These are phyloP conservation scores for Syrphus vitripennis DNA, from an alignment of 2,888 invertebrate species.

Conservation along the genomic window DNA sequence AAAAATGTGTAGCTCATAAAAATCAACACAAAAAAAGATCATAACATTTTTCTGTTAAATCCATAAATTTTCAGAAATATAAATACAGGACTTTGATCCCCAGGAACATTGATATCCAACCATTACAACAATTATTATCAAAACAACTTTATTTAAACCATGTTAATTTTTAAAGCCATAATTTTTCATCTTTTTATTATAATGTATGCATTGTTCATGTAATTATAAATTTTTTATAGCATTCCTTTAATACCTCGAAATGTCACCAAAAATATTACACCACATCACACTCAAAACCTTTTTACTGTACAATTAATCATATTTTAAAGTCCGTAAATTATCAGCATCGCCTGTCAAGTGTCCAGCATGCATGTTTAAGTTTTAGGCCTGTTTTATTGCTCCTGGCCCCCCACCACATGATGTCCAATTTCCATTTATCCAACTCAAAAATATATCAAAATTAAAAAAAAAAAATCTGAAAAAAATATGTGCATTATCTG, in stretches of 20 bases:
- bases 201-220: not conserved
- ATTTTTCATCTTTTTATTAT: not conserved
- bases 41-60: no score
- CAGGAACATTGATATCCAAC: not conserved
- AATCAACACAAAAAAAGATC: no score
- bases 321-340: constrained; percentile 45
- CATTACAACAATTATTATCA: not conserved
- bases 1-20: no score
- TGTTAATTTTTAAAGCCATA: not conserved
- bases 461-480: not conserved
- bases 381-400: constrained; percentile 22
- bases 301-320: constrained; percentile 37
- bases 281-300: not conserved
- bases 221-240: not conserved
- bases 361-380: constrained; percentile 7
- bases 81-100: no score
- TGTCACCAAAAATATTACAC: not conserved
- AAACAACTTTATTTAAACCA: not conserved
- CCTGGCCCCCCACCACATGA: not conserved
- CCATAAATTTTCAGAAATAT: no score
- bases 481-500: constrained; percentile 67
- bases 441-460: constrained; percentile 5
- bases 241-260: not conserved
- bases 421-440: not conserved
- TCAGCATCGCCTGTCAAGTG: constrained; percentile 41